Conservation (phyloP, 2,113 vertebrate genomes). For the Casuarius casuarius region DNA sequence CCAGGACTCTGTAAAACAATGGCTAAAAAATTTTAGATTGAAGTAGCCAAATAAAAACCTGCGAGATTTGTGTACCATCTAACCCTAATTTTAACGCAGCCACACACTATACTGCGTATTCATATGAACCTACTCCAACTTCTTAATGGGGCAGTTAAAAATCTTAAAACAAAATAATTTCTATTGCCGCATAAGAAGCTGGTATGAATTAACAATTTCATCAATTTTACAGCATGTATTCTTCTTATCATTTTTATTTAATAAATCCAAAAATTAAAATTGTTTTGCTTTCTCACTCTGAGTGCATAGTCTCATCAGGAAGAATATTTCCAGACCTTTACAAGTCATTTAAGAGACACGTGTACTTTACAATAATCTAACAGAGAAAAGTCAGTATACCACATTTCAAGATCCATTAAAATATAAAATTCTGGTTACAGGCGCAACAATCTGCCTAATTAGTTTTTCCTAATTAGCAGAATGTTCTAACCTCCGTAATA, state of each 20-base stretch:
- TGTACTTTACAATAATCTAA: constrained; percentile 8
- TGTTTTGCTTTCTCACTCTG: neutral
- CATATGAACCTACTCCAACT: neutral
- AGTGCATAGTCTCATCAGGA: neutral
- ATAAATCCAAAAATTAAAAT: neutral
- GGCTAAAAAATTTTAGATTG: neutral
- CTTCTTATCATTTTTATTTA: neutral
- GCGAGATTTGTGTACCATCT: neutral
- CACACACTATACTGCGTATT: neutral
- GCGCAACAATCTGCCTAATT: constrained; percentile 68
- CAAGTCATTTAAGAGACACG: neutral
- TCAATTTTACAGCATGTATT: neutral
- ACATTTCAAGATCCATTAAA: constrained; percentile 51
- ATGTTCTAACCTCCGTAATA: constrained; percentile 70
- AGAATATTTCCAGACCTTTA: neutral
- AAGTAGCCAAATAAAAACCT: neutral
- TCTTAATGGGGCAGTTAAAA: neutral
- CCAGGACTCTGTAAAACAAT: neutral
- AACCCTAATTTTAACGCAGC: neutral
- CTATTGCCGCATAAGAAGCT: neutral
- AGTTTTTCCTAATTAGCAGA: constrained; percentile 72
- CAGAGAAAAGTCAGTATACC: neutral
- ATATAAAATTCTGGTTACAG: constrained; percentile 67
- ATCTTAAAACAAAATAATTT: neutral
- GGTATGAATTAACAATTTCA: neutral